Percentiles rank a stretch among this genome's conserved stretches.
phyloP scores from a whole-genome alignment of 2,888 invertebrate species.

The Stictocephala bisonia region DNA sequence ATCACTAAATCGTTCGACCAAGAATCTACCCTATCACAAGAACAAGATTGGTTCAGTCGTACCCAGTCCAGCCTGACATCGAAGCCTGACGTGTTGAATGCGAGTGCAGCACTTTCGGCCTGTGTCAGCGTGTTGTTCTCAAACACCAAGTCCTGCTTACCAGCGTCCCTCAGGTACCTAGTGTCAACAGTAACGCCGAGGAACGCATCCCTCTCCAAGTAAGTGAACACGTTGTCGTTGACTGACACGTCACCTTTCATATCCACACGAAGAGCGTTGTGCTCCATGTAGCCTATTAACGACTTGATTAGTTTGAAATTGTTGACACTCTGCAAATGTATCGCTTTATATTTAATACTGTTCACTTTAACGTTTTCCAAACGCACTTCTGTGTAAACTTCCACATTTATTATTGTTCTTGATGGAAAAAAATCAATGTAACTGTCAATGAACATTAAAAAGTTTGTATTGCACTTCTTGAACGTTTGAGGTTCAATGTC shows the following conservation, averaged over 20 bases:
- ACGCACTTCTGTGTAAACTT: slow-evolving; percentile 74
- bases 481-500: slow-evolving; percentile 78
- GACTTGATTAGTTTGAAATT: slow-evolving; percentile 73
- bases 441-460: slow-evolving; percentile 74
- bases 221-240: slow-evolving; percentile 73
- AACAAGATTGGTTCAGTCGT: slow-evolving; percentile 71
- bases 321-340: slow-evolving; percentile 73
- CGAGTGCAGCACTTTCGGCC: slow-evolving; percentile 70
- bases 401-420: slow-evolving; percentile 71
- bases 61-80: slow-evolving; percentile 70
- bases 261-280: slow-evolving; percentile 73
- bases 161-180: slow-evolving; percentile 48
- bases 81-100: slow-evolving; percentile 70
- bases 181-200: slow-evolving; percentile 67
- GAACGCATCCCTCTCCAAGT: slow-evolving; percentile 72
- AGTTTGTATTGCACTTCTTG: slow-evolving; percentile 79
- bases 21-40: slow-evolving; percentile 67
- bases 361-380: slow-evolving; percentile 75
- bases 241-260: slow-evolving; percentile 74
- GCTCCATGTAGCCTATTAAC: slow-evolving; percentile 71
- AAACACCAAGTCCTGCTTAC: slow-evolving; percentile 69
- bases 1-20: slow-evolving; percentile 56
- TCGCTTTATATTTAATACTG: slow-evolving; percentile 75
- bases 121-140: slow-evolving; percentile 73
- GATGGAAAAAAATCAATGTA: slow-evolving; percentile 63